Evolutionary conservation across 1,140 invertebrate genomes (phyloP), one percentile per base, ranked within the genome.

Genomic region (Halesus radiatus): DNA sequence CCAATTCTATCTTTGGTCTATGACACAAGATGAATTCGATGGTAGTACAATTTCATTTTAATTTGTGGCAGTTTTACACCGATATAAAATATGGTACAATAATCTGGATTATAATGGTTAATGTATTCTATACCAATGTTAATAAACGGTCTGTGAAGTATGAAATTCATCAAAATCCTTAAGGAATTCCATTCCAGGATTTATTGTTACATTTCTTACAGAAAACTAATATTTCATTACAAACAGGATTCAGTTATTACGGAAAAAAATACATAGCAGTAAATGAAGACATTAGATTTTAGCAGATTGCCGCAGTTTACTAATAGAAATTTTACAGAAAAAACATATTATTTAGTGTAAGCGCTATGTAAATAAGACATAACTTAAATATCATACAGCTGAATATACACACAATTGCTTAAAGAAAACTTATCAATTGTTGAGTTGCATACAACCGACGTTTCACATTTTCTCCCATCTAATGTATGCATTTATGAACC

Each of bases 261-360:
- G 5, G 37, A n/a, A 72, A 72, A n/a, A 72, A 72, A 72, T 72
- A 72, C 23, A 72, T 64, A 29, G 23, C 52, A 72, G 68, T 50
- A 70, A 70, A 52, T 50, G 20, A 45, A 70, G 32, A 66, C 29
- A 64, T 29, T 64, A 66, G 62, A 32, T 26, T 29, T 26, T 66
- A 66, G 62, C 10, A 29, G 62, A 29, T 16, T 72, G 68, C n/a
- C 50, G 26, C 23, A 72, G 29, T 37, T 32, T 7, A n/a, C 54
- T 10, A 16, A 32, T 29, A 45, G 13, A 45, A 45, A 66, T 29
- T 23, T 22, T 64, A 64, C 23, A 64, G 60, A 64, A 64, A 64
- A 13, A 45, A 29, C 2, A 13, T 45, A 45, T 23, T 6, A 60
- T 20, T 58, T 18, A 18, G 54, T 20, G 54, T 18, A 58, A 54